Base-by-base conservation (phyloP, 2,797 vertebrate genomes). In the Gymnodraco acuticeps region DNA sequence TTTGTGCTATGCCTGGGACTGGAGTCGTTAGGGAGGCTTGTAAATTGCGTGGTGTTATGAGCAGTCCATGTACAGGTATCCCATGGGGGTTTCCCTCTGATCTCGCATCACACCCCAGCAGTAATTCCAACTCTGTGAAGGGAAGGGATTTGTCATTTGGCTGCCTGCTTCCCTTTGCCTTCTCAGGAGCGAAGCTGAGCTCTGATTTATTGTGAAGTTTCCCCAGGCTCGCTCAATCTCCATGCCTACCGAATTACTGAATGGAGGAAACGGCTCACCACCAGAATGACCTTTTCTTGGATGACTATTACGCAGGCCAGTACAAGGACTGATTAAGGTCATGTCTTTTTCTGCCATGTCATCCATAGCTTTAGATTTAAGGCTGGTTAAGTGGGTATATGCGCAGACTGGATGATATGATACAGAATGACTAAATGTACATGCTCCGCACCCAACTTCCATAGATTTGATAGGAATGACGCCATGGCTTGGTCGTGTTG, bases 121-220 rank as follows among this genome's bases (percentile, higher is more conserved):
- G 88, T 93, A 87, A 86, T 92, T 92, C 88, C 87, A 80, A 70
- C 79, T 88, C 79, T 62, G 75, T 83, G 88, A 93, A 85, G 92
- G 90, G 84, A 87, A 78, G 83, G 89, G 91, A 93, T 93, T 94
- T 93, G 93, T 94, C 91, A 93, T 94, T 91, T 86, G 88, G 81
- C 88, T 88, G 88, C 89, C 90, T 89, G 88, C 87, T 92, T 82
- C 86, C 75, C 71, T 90, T 90, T 87, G 82, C 80, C 76, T 88
- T 81, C 83, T 87, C 74, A 50, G 85, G 68, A 88, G 85, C 58
- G 43, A 85, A 82, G 87, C 84, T 84, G 81, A 85, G 92, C 89
- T 87, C 77, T 92, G 89, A 92, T 90, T 89, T 90, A 92, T 88
- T 80, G 89, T 88, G 89, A 91, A 89, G 88, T 90, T 85, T 89